A percentile compares a stretch with the other conserved stretches of the same genome.
Evolutionary conservation across 2,113 vertebrate species (phyloP).

Genomic region (Dryoscopus gambensis): DNA sequence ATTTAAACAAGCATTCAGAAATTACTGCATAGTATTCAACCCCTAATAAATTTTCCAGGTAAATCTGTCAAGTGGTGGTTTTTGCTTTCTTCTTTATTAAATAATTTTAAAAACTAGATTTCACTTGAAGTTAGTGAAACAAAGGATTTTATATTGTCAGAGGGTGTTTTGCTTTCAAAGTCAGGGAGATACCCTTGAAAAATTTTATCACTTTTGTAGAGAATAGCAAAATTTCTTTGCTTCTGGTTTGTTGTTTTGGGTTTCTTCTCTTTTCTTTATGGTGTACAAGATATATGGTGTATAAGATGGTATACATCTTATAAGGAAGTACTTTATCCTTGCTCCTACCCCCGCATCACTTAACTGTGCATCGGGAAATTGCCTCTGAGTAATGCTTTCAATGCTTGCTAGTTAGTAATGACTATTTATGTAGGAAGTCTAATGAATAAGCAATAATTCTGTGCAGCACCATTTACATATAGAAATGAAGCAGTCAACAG

Average conservation of each 20-base stretch:
- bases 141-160: not conserved
- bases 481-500: conserved; percentile 2
- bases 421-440: not conserved
- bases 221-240: not conserved
- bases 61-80: not conserved
- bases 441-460: not conserved
- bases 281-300: not conserved
- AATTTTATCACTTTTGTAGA: not conserved
- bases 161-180: not conserved
- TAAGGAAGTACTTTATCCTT: not conserved
- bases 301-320: not conserved
- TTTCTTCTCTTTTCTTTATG: not conserved
- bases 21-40: not conserved
- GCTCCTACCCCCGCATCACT: not conserved
- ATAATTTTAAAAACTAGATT: not conserved
- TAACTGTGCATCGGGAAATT: not conserved
- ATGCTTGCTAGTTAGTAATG: not conserved
- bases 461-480: not conserved
- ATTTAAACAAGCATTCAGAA: not conserved
- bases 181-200: not conserved
- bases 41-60: not conserved
- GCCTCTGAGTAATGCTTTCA: not conserved
- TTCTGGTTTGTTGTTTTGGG: not conserved
- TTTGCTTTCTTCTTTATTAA: not conserved
- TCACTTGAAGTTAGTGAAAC: not conserved